Percentiles rank a stretch among this genome's conserved stretches.
These are phyloP conservation scores for Bradynema listronoti DNA, from an alignment of 1,140 invertebrate species.

Conservation along the genomic window DNA sequence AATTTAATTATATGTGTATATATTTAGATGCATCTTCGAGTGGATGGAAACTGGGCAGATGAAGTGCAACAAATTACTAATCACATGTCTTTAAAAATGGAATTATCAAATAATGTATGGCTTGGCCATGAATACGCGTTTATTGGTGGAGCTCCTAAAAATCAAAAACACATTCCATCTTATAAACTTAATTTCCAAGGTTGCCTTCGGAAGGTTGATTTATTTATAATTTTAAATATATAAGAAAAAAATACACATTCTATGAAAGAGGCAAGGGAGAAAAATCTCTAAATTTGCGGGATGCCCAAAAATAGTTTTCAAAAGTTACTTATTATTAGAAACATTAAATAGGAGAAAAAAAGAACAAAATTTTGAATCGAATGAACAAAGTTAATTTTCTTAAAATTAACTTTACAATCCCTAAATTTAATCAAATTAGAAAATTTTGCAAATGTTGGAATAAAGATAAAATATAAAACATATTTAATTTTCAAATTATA, in stretches of 20 bases:
- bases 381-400: no score
- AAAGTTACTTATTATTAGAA: no score
- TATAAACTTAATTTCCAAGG: slow-evolving; percentile 78
- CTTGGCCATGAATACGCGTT: slow-evolving; percentile 66
- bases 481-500: slow-evolving; percentile 59
- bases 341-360: no score
- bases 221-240: neutral
- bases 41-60: slow-evolving; percentile 72
- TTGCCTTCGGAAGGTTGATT: slow-evolving; percentile 79
- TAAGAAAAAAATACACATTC: neutral
- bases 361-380: no score
- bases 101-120: slow-evolving; percentile 80
- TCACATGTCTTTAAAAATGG: no score
- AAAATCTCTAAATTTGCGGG: no score
- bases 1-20: slow-evolving; percentile 3
- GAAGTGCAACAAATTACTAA: slow-evolving; percentile 82
- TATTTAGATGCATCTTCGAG: slow-evolving; percentile 70
- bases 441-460: no score
- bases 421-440: no score
- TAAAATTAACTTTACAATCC: no score
- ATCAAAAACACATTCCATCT: slow-evolving; percentile 65
- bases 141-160: slow-evolving; percentile 78
- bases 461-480: no score
- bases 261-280: no score
- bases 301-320: no score